Evolutionary conservation across 2,888 invertebrate species (phyloP), one percentile per base, ranked within the genome.

Genomic region (Drosophila gaucha): DNA sequence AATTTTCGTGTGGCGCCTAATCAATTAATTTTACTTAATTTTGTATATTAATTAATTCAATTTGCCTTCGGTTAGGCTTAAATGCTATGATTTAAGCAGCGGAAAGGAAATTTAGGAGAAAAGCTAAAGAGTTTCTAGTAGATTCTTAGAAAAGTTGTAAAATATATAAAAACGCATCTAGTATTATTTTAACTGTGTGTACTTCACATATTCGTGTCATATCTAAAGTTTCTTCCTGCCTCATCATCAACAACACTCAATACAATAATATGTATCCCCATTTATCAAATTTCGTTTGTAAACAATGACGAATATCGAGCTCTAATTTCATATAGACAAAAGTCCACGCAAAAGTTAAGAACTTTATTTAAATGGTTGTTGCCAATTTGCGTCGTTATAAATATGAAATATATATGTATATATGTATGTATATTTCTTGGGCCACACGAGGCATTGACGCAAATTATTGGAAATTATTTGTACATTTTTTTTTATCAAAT

Each of bases 371-470:
- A 28, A 5, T 22, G 14, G 2, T n/a, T 22, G 10, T 26, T 22
- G 3, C 5, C 2, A 35, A 46, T 33, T 41, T 67, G 43, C 70
- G 75, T 49, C 35, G 36, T 30, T 26, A 16, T 16, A 41, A 54
- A 39, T 43, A 14, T 39, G 16, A 22, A 39, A 10, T n/a, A n/a
- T n/a, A n/a, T n/a, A n/a, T n/a, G n/a, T n/a, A n/a, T n/a, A n/a
- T 22, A 18, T 26, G 14, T 16, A 6, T 28, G 16, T 18, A 12
- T 12, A 9, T 28, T 38, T 39, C 46, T 54, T 12, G n/a, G n/a
- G 5, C 28, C 20, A n/a, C 22, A 54, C 24, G 30, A 30, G 54
- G 36, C 31, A 67, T 39, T 76, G 78, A 73, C 78, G 78, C 67
- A 74, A 60, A 77, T 41, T 73, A 65, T 41, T 30, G 44, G 22